A percentile compares a stretch with the other conserved stretches of the same genome.
phyloP scores from a whole-genome alignment of 1,140 invertebrate species.

The Pectinophora gossypiella region DNA sequence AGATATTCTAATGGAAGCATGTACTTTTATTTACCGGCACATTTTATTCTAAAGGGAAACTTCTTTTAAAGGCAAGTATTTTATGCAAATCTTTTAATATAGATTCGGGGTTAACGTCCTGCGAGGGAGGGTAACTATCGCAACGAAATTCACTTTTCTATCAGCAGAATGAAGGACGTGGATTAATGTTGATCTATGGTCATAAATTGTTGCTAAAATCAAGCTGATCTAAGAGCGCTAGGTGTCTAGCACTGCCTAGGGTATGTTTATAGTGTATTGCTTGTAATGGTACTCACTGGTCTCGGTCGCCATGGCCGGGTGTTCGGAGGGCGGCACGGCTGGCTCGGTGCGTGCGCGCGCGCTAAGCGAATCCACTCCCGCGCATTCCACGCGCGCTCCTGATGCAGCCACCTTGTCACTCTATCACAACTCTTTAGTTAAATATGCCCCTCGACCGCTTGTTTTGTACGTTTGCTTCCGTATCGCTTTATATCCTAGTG shows the following conservation, averaged over 20 bases:
- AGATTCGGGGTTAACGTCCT: too few species aligned
- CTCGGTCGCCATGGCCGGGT: conserved; percentile 72
- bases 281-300: conserved; percentile 50
- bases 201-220: too few species aligned
- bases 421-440: background rate
- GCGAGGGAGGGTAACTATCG: too few species aligned
- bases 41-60: background rate
- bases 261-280: too few species aligned
- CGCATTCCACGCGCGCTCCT: conserved; percentile 61
- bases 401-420: conserved; percentile 46
- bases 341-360: conserved; percentile 57
- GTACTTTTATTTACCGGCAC: background rate
- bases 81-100: too few species aligned
- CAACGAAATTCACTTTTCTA: too few species aligned
- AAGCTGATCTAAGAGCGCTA: too few species aligned
- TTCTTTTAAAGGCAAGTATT: too few species aligned
- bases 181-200: too few species aligned
- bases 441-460: background rate
- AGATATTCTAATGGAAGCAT: conserved; percentile 5
- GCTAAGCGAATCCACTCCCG: conserved; percentile 59
- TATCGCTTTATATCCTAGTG: background rate
- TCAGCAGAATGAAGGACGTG: too few species aligned
- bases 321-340: conserved; percentile 62
- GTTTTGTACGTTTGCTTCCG: background rate
- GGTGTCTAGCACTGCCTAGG: too few species aligned